Base-by-base conservation (phyloP, 2,888 invertebrate genomes). In the Caenorhabditis sp. region DNA sequence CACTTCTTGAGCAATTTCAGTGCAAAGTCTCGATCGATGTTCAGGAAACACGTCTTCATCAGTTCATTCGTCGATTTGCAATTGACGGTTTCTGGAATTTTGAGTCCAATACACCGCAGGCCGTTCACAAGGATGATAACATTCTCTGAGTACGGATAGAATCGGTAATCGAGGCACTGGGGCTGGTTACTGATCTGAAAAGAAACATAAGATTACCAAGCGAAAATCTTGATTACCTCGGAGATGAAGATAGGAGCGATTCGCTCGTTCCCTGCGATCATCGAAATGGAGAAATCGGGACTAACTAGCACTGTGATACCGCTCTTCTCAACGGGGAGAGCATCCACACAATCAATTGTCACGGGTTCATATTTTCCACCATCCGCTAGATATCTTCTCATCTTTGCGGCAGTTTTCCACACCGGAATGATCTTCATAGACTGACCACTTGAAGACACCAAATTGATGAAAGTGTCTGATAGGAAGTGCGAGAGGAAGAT, bases 351-450 rank as follows among this genome's bases (percentile, higher is more conserved):
- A 4, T 61, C 55, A 3, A 74, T 35, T 2, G 47, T 44, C 26
- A 58, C 58, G 28, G 64, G 61, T 15, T 58, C 53, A 18, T 58
- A 18, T 13, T 53, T 65, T 11, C 15, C 68, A 2, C n/a, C 24
- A 32, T 56, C 53, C 8, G 24, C 18, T 24, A 77, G 20, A 20
- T 56, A 55, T 9, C 22, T 61, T 56, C 56, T 55, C 15, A 69
- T 69, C 26, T 20, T 69, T 13, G 61, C 62, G 20, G 62, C 58
- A 37, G 53, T 70, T 18, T 69, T 67, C 69, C 70, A 76, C 3
- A 81, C 51, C 8, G 76, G 81, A 37, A 81, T 61, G 9, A 81
- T 56, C 51, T 65, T 76, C 65, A 81, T 70, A 6, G 24, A 26
- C 15, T 60, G 6, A 20, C 67, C 68, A 26, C 50, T 26, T 3